Conservation (phyloP, 1,140 invertebrate species). For the Oncopodura yosiiana region DNA sequence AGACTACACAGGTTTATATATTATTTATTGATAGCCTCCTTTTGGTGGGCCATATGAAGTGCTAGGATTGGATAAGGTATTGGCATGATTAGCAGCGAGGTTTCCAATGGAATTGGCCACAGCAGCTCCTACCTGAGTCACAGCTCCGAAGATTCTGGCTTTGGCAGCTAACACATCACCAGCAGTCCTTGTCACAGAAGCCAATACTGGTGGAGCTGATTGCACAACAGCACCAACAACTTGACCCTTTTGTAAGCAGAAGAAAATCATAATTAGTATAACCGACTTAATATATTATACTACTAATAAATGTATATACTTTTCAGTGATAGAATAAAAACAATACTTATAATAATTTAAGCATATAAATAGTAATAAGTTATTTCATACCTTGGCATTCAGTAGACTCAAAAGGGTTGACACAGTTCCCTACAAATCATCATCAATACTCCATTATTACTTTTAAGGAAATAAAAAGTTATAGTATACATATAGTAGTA, state of each 20-base stretch:
- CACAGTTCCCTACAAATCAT: constrained; percentile 30
- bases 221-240: constrained; percentile 35
- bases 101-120: constrained; percentile 35
- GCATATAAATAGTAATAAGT: too few relatives aligned
- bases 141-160: constrained; percentile 35
- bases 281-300: too few relatives aligned
- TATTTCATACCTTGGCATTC: too few relatives aligned
- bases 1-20: too few relatives aligned
- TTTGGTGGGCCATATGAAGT: constrained; percentile 27
- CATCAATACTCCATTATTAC: background rate
- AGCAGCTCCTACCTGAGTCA: constrained; percentile 36
- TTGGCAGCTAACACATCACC: constrained; percentile 35
- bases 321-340: too few relatives aligned
- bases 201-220: constrained; percentile 35
- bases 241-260: too few relatives aligned
- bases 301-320: too few relatives aligned
- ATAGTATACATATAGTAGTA: too few relatives aligned
- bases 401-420: constrained; percentile 35
- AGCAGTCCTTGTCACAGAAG: constrained; percentile 33
- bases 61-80: constrained; percentile 11
- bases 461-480: background rate
- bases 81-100: constrained; percentile 29
- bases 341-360: too few relatives aligned
- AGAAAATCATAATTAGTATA: too few relatives aligned
- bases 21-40: too few relatives aligned